A percentile compares a stretch with the other conserved stretches of the same genome.
Evolutionary conservation across 2,113 vertebrate species (phyloP).

Genomic region (Oreotrochilus melanogaster): DNA sequence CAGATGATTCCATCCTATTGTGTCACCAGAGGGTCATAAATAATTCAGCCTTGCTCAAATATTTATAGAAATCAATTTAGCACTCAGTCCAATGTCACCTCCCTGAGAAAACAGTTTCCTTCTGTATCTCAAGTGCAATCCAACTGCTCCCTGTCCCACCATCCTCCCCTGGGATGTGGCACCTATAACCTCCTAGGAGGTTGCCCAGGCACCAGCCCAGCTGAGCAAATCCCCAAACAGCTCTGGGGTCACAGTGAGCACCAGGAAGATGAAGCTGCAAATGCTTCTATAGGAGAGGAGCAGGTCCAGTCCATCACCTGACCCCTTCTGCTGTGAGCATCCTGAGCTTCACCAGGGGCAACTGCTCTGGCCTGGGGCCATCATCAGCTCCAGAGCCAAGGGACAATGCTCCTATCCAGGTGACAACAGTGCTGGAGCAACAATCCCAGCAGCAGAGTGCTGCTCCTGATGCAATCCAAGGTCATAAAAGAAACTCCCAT

Average conservation of each 20-base stretch:
- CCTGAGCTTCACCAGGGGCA: rapidly evolving
- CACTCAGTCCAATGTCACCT: conserved; percentile 53
- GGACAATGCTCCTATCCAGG: neutral
- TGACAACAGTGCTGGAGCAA: neutral
- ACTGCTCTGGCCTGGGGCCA: neutral
- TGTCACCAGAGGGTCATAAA: conserved; percentile 70
- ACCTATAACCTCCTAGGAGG: neutral
- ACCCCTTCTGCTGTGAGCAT: neutral
- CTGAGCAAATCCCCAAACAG: neutral
- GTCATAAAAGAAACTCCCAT: neutral
- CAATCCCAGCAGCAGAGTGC: neutral
- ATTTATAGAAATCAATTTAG: conserved; percentile 78
- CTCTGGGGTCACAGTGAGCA: rapidly evolving
- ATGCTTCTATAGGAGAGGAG: neutral
- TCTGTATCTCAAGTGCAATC: conserved; percentile 5
- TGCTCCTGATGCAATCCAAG: neutral
- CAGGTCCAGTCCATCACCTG: neutral
- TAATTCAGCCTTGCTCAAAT: conserved; percentile 78
- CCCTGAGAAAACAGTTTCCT: conserved; percentile 58
- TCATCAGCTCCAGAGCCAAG: neutral
- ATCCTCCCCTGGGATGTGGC: neutral
- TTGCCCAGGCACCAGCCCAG: neutral
- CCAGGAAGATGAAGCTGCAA: neutral
- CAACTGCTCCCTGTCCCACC: neutral
- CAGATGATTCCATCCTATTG: conserved; percentile 33